Evolutionary conservation across 2,113 vertebrate genomes (phyloP), one percentile per base, ranked within the genome.

Genomic region (Erythrolamprus reginae): DNA sequence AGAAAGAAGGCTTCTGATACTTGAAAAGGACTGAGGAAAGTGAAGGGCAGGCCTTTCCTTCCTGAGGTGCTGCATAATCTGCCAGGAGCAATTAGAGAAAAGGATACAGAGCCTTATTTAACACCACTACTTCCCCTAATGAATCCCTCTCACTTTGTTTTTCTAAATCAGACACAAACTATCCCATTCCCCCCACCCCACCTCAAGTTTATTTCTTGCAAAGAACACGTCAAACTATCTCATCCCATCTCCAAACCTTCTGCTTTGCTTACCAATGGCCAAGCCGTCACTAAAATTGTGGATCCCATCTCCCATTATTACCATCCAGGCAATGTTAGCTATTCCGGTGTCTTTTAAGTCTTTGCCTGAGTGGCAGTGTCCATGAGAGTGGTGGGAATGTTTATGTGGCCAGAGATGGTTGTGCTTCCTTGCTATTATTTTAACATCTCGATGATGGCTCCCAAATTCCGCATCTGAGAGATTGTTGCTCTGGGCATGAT

Each of bases 231-330:
- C 26, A 26, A 33, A 28, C 84, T 28, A 38, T 77, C 48, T 15
- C 50, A 23, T 5, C 56, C 84, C 50, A 15, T 5, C 33, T 56
- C 87, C 88, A 90, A 53, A 24, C 23, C 28, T 10, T 28, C 8
- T 6, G 7, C 26, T 83, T 38, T 86, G 89, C 97, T 97, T 93
- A 99, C 99, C 99, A 88, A 99, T 99, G 51, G 99, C 99, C 50
- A 99, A 97, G 26, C 99, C 99, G 42, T 99, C 99, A 45, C 99
- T 99, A 96, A 99, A 99, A 96, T 99, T 99, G 95, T 99, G 99
- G 97, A 99, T 99, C 93, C 99, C 99, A 17, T 99, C 99, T 55
- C 99, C 99, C 99, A 99, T 99, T 96, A 99, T 99, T 86, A 99
- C 99, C 99, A 99, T 99, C 99, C 99, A 99, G 92, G 99, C 99